Evolutionary conservation across 2,113 vertebrate genomes (phyloP), one percentile per base, ranked within the genome.

Genomic region (Thymallus thymallus): DNA sequence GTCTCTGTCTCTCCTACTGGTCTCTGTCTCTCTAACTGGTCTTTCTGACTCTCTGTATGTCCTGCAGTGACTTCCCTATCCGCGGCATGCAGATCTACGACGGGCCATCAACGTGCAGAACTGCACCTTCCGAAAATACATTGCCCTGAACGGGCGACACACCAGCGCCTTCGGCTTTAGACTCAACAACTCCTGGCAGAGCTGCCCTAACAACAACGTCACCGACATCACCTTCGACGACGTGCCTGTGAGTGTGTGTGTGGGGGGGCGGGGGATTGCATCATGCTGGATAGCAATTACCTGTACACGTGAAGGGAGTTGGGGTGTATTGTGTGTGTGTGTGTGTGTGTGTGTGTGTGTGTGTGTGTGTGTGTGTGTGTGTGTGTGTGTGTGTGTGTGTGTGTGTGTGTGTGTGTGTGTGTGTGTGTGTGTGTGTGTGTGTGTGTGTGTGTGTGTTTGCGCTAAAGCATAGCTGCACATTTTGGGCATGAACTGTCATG

Each of bases 121-220:
- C 88, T 98, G 97, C 77, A 99, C 97, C 0, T 99, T 99, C 88
- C 93, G 97, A 10, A 98, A 98, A 80, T 99, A 95, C 1, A 90
- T 84, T 0, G 96, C 97, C 0, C 88, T 99, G 76, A 94, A 97
- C 0, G 96, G 96, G 13, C 92, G 98, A 0, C 97, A 99, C 88
- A 98, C 96, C 9, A 98, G 97, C 0, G 98, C 98, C 5, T 91
- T 99, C 35, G 98, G 95, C n/a, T 99, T 99, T 91, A 94, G 97
- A 4, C 94, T 99, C 66, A 99, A 99, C 88, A 99, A 99, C 2
- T 95, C 97, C 0, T 99, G 98, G 98, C 98, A 99, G 91, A 98
- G 96, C 89, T 99, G 98, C 76, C 98, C 98, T 58, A 97, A 97
- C 81, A 99, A 99, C 86, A 98, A 96, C 0, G 93, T 98, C 84